Evolutionary conservation across 2,888 invertebrate genomes (phyloP).

Genomic region (Cataglyphis cursor): DNA sequence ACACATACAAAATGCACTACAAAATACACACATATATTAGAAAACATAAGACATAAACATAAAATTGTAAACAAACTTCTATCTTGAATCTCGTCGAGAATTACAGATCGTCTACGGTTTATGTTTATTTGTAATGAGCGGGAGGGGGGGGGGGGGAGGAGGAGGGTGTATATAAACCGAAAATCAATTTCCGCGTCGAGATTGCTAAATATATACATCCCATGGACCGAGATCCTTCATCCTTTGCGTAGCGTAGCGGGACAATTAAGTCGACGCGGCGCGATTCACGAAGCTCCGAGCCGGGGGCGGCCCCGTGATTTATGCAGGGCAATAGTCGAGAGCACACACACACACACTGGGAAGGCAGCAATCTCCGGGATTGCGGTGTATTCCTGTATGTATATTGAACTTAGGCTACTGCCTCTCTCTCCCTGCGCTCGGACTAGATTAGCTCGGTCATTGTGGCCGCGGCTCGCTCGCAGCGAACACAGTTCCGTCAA

Average conservation of each 20-base stretch:
- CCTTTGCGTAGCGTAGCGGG: constrained; percentile 56
- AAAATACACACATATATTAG: not conserved
- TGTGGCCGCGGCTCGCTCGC: constrained; percentile 72
- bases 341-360: constrained; percentile 69
- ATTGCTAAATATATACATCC: constrained; percentile 43
- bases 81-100: no score
- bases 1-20: no score
- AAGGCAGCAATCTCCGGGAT: constrained; percentile 69
- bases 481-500: constrained; percentile 79
- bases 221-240: constrained; percentile 42
- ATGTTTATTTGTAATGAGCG: no score
- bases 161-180: no score
- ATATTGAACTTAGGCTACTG: constrained; percentile 82
- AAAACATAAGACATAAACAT: not conserved
- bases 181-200: not conserved
- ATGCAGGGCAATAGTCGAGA: constrained; percentile 81
- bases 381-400: constrained; percentile 79
- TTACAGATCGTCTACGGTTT: no score
- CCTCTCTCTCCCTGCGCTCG: constrained; percentile 68
- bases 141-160: not conserved
- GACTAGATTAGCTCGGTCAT: constrained; percentile 84
- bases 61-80: not conserved
- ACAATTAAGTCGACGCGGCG: constrained; percentile 72
- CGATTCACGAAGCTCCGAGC: constrained; percentile 55
- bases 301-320: constrained; percentile 75